Base-by-base conservation (phyloP, 2,113 vertebrate genomes). In the Alethe castanea region DNA sequence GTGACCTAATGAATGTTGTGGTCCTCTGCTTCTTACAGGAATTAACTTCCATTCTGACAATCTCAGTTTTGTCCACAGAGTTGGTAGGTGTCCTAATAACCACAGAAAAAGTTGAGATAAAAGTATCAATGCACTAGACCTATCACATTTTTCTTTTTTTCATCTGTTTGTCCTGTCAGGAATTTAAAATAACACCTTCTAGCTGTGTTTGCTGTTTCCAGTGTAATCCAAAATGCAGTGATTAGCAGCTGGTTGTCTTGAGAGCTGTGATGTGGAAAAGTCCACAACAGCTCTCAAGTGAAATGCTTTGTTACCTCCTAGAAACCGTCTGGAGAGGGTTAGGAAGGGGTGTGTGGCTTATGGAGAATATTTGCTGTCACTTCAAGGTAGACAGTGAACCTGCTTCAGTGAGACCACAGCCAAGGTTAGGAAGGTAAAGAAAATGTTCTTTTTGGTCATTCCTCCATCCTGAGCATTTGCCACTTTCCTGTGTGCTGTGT, bases 401-500 rank as follows among this genome's bases (percentile, higher is more conserved):
- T 70, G 12, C 40, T 40, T 40, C 40, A 40, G 40, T 82, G 66
- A 67, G 52, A 64, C 13, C 19, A 56, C 33, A 88, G 22, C 20
- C 20, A n/a, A 28, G 16, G 35, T 60, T 72, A 47, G 53, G 38
- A 62, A 14, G 50, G 15, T 25, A 53, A 69, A 73, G 13, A 65
- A 31, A 61, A 61, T 6, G 5, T 36, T 81, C 36, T 45, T 5
- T 2, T 78, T 87, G 31, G 36, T 42, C 25, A 13, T 17, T 18
- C 11, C 13, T 76, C 25, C n/a, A 53, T 40, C 8, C 48, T 40
- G 22, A 80, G 12, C 2, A 8, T 64, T 66, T 71, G 12, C 48
- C 48, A 9, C 38, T 66, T 62, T 7, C 1, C 26, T 1, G 1
- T 0, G 0, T 13, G 9, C 19, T 69, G 20, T 48, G 57, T 5